These are phyloP conservation scores for Argyra leucocephala DNA, from an alignment of 2,888 invertebrate genomes.

Conservation along the genomic window DNA sequence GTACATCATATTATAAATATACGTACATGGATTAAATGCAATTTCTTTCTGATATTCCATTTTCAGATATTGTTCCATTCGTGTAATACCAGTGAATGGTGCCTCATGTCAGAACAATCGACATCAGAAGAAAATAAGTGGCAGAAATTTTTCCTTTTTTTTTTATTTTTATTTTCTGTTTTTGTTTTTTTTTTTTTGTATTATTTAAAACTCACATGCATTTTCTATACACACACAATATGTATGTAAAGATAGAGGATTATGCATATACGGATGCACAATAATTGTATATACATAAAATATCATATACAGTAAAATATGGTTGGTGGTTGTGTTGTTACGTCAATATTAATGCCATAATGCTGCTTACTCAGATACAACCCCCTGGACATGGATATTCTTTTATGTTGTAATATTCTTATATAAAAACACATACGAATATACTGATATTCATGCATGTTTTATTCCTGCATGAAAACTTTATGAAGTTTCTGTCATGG, in stretches of 20 bases:
- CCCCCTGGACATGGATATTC: not conserved
- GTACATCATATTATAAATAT: no score
- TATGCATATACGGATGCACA: not conserved
- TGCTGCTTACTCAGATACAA: not conserved
- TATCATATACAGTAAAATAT: not conserved
- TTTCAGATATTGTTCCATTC: no score
- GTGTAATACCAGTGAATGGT: no score
- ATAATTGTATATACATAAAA: not conserved
- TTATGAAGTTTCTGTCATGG: slow-evolving; percentile 6
- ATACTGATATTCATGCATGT: not conserved
- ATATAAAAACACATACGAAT: not conserved
- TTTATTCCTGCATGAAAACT: slow-evolving; percentile 2
- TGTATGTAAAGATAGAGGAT: not conserved
- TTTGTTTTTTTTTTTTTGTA: not conserved
- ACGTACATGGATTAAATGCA: no score
- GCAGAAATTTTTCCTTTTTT: not conserved
- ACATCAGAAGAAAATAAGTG: not conserved
- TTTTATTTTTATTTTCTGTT: not conserved
- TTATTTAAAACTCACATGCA: not conserved
- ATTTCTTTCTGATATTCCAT: no score
- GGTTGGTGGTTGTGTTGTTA: not conserved
- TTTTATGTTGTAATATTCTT: not conserved
- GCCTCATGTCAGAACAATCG: not conserved
- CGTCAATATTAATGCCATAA: slow-evolving; percentile 1
- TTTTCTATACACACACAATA: not conserved